Percentiles rank a stretch among this genome's conserved stretches.
Conservation (phyloP, 2,888 invertebrate genomes). For the Thera obeliscata region DNA sequence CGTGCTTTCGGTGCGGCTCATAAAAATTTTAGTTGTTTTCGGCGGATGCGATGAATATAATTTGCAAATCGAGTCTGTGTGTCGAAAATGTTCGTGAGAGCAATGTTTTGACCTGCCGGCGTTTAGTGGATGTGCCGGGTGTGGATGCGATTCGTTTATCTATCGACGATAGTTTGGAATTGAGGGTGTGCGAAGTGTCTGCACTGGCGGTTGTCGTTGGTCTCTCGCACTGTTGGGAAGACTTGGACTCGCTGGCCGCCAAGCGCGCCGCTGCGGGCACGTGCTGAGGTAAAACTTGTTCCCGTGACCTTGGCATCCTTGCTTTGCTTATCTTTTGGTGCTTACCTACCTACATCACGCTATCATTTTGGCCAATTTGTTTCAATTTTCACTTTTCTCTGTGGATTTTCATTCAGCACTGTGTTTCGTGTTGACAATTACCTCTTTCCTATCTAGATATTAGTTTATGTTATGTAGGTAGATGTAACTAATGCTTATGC, state of each 20-base stretch:
- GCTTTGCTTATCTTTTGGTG: conserved; percentile 47
- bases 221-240: conserved; percentile 47
- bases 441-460: not conserved
- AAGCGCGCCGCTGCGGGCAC: conserved; percentile 55
- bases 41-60: conserved; percentile 84
- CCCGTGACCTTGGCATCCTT: conserved; percentile 61
- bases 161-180: conserved; percentile 62
- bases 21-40: conserved; percentile 78
- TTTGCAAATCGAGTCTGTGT: conserved; percentile 82
- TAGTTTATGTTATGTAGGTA: not conserved
- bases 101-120: conserved; percentile 80
- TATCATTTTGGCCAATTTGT: conserved; percentile 39
- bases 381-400: conserved; percentile 30
- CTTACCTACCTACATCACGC: conserved; percentile 22
- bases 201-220: conserved; percentile 48
- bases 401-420: conserved; percentile 30
- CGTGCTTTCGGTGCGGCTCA: conserved; percentile 71
- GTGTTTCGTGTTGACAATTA: not conserved
- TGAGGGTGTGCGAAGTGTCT: conserved; percentile 57
- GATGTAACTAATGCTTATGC: conserved; percentile 1
- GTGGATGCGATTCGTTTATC: conserved; percentile 66
- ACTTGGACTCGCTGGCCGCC: conserved; percentile 52
- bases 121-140: conserved; percentile 77
- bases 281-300: conserved; percentile 71
- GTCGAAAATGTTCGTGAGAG: conserved; percentile 80